phyloP scores from a whole-genome alignment of 2,888 invertebrate genomes.

The Tetranychus piercei region DNA sequence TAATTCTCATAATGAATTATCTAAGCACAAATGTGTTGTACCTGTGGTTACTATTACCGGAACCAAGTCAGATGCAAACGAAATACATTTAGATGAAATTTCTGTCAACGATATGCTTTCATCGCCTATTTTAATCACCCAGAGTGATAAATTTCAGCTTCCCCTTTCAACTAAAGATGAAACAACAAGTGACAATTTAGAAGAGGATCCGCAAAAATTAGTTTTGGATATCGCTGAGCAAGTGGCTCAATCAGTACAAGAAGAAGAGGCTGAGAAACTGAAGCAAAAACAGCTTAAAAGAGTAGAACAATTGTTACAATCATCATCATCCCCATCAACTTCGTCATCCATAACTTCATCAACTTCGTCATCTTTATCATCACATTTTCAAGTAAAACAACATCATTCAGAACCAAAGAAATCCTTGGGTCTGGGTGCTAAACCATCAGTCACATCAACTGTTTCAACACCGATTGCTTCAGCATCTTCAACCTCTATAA shows the following conservation, averaged over 20 bases:
- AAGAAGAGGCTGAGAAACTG: conserved; percentile 8
- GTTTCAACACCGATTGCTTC: background rate
- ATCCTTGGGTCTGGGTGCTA: background rate
- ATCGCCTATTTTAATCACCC: background rate
- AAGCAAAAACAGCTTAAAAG: conserved; percentile 10
- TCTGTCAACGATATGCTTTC: background rate
- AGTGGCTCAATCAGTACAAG: conserved; percentile 7
- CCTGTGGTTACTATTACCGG: conserved; percentile 7
- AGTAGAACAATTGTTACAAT: conserved; percentile 7
- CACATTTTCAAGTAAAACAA: background rate
- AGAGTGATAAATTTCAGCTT: conserved; percentile 6
- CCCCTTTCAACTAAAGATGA: background rate
- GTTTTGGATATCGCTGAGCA: conserved; percentile 3
- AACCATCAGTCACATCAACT: background rate
- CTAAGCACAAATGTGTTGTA: conserved; percentile 9
- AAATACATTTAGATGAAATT: background rate
- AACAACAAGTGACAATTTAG: conserved; percentile 8
- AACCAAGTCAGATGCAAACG: background rate
- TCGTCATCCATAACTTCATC: background rate
- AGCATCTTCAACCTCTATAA: background rate
- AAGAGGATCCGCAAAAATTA: conserved; percentile 6
- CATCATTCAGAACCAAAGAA: background rate
- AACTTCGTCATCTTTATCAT: background rate
- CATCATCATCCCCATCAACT: background rate
- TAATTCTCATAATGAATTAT: conserved; percentile 7